Evolutionary conservation across 2,797 vertebrate species (phyloP), one percentile per base, ranked within the genome.

Genomic region (Lepilemur ruficaudatus): DNA sequence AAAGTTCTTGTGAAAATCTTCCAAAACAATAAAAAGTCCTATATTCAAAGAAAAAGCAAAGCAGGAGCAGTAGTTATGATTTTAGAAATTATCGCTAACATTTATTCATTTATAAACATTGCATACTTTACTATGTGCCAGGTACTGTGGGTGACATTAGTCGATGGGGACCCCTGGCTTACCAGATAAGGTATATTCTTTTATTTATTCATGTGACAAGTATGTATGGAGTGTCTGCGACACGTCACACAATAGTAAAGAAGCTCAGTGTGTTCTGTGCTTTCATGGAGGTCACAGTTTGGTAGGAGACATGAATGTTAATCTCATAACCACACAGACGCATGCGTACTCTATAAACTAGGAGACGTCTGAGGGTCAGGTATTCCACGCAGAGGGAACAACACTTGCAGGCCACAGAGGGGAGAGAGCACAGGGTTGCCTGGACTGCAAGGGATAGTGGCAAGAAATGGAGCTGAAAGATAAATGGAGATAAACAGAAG

Each of bases 31-130:
- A 81, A 87, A 96, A 91, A 69, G 22, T 25, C 11, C 30, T 35
- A 65, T 17, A n/a, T 46, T 93, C 69, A 89, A 94, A 41, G 5
- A 38, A n/a, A 84, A 81, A 93, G 70, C 15, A 92, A 92, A 93
- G 57, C 17, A 86, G 23, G 7, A 76, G 9, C 13, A 59, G 10
- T 7, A 57, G 12, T 76, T 55, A 30, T 48, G 48, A 69, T 55
- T 83, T 90, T 43, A 87, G 52, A 67, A 91, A 80, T 18, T 35
- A 65, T 78, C 35, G 55, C 30, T 55, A 50, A 82, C 13, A 70
- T 76, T 63, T 67, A 43, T 17, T 94, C 38, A 76, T 43, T 79
- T 63, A 70, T 23, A 82, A 73, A 55, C 4, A 30, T 0, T 25
- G 17, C 52, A 23, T 30, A 6, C 38, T 79, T 73, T 57, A 43